Evolutionary conservation across 2,888 invertebrate species (phyloP), one percentile per base, ranked within the genome.

Genomic region (Erynnis tages): DNA sequence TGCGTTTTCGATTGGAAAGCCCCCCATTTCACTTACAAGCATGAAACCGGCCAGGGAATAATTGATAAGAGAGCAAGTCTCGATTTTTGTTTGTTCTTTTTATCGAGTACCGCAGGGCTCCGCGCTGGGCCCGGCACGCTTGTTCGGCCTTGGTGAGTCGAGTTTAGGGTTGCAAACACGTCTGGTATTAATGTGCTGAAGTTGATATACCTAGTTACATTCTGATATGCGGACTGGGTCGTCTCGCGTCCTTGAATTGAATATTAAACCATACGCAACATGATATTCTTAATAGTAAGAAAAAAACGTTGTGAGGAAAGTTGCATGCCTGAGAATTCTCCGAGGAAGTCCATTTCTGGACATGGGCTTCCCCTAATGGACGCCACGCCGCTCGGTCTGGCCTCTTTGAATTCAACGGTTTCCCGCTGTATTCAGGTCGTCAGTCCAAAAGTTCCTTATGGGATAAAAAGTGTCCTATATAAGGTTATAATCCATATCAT

Each of bases 51-150:
- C 61, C 61, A 57, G 56, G 56, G 67, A 65, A 69, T 67, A 69
- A 67, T 69, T 69, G 69, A 69, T 69, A 69, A 67, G 65, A 61
- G 64, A 57, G 61, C 66, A 59, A 63, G 66, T 64, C 62, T 65
- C 53, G 65, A 61, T 60, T 61, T 57, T 62, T 61, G 62, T 63
- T 62, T 63, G 58, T 62, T 64, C 61, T 61, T 62, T 62, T 61
- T 52, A 57, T 55, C 56, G 60, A 58, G 66, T 64, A 59, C 62
- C 56, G 45, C 59, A 62, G 61, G 64, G 64, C 55, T 54, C 58
- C 49, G 45, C 46, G 43, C 58, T 58, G 58, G 59, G 58, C 13
- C 59, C 62, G 37, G 57, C 40, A 54, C 48, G 55, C 57, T 53
- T 61, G 25, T 40, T 38, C 60, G 61, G 57, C 63, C 66, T 63